Percentiles rank a stretch among this genome's conserved stretches.
Evolutionary conservation across 2,113 vertebrate species (phyloP).

Genomic region (Sinocyclocheilus anshuiensis): DNA sequence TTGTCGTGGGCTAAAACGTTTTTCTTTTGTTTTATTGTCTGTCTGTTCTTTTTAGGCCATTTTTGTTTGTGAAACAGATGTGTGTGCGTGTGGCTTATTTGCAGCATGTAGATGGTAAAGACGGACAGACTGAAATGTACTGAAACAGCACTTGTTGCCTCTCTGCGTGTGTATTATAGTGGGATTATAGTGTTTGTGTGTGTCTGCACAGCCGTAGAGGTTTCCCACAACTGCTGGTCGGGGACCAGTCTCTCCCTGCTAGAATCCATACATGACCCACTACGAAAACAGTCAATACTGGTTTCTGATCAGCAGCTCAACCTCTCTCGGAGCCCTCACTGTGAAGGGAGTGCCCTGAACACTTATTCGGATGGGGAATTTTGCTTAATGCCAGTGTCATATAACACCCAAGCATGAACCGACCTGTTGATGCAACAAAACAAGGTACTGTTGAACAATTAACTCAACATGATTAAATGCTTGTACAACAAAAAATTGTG

Average conservation of each 20-base stretch:
- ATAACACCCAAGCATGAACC: slow-evolving; percentile 75
- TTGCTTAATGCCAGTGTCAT: slow-evolving; percentile 63
- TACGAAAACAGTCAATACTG: slow-evolving; percentile 24
- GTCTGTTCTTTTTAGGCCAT: neutral
- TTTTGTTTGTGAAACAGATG: slow-evolving; percentile 35
- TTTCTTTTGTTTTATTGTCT: slow-evolving; percentile 1
- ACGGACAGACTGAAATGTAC: slow-evolving; percentile 23
- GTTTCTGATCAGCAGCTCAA: slow-evolving; percentile 46
- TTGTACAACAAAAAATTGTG: slow-evolving; percentile 58
- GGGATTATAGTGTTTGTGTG: slow-evolving; percentile 27
- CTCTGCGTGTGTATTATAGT: slow-evolving; percentile 48
- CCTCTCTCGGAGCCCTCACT: slow-evolving; percentile 31
- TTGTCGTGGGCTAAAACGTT: neutral
- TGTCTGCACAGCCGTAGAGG: slow-evolving; percentile 25
- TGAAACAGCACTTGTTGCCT: slow-evolving; percentile 47
- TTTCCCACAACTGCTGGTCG: slow-evolving; percentile 22
- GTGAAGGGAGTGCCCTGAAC: slow-evolving; percentile 27
- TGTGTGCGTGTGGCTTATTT: neutral
- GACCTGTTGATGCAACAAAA: slow-evolving; percentile 71
- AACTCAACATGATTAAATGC: slow-evolving; percentile 79
- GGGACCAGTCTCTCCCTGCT: slow-evolving; percentile 33
- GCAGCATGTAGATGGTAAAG: slow-evolving; percentile 43
- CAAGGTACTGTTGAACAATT: slow-evolving; percentile 79
- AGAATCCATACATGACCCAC: slow-evolving; percentile 10
- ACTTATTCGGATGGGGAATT: slow-evolving; percentile 22